A percentile compares a stretch with the other conserved stretches of the same genome.
phyloP scores from a whole-genome alignment of 2,888 invertebrate genomes.

The Psylliodes chrysocephalus region DNA sequence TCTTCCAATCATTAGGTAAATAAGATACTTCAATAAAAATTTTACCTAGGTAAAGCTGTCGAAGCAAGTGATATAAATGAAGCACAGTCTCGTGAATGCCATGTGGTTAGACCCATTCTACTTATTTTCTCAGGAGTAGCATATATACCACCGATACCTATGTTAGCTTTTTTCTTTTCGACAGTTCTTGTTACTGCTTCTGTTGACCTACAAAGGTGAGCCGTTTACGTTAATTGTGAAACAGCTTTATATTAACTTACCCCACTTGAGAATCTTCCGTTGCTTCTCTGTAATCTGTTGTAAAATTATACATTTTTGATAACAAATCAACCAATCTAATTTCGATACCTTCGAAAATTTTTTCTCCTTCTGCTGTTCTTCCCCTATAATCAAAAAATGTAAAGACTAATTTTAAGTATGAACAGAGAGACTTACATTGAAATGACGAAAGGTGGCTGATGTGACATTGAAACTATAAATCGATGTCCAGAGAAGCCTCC shows the following conservation, averaged over 20 bases:
- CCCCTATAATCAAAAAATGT: conserved; percentile 55
- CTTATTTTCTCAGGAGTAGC: conserved; percentile 67
- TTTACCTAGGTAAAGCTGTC: conserved; percentile 79
- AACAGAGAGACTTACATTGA: conserved; percentile 66
- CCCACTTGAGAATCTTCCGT: conserved; percentile 61
- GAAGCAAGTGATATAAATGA: conserved; percentile 81
- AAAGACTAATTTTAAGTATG: neutral
- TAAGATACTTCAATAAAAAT: too few species aligned
- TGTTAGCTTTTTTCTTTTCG: conserved; percentile 68
- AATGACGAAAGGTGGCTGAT: conserved; percentile 80
- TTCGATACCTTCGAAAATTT: conserved; percentile 81
- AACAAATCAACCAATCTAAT: conserved; percentile 72
- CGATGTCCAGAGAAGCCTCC: conserved; percentile 80
- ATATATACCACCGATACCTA: conserved; percentile 80
- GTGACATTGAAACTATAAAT: conserved; percentile 74
- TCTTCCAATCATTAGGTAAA: too few species aligned
- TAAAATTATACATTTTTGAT: conserved; percentile 75
- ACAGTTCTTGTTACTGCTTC: conserved; percentile 72
- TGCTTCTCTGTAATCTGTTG: conserved; percentile 75
- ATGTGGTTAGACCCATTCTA: conserved; percentile 71
- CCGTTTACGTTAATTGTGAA: too few species aligned
- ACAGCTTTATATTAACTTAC: conserved; percentile 61
- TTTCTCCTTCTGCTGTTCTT: conserved; percentile 64
- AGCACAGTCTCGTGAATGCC: conserved; percentile 81
- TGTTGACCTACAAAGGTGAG: conserved; percentile 67